Evolutionary conservation across 1,140 invertebrate genomes (phyloP).

Genomic region (Zaprionus capensis): DNA sequence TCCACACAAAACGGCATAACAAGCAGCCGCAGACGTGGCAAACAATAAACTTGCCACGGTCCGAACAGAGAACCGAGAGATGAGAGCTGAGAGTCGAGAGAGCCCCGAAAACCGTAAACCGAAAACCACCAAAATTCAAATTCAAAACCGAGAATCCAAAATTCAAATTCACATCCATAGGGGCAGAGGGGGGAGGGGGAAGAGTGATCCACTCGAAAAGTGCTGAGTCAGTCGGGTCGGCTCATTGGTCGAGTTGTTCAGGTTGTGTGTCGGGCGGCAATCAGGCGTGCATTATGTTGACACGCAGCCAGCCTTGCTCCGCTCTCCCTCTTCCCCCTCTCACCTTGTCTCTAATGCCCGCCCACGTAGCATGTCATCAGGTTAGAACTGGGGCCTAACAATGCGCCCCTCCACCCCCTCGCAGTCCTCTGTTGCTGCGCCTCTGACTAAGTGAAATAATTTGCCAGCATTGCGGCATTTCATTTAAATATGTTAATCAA

Average conservation of each 20-base stretch:
- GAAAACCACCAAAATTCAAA: constrained; percentile 17
- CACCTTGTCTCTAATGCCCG: background rate
- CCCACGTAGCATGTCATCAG: constrained; percentile 21
- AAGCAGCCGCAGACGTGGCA: constrained; percentile 5
- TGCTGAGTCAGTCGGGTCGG: constrained; percentile 25
- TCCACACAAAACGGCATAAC: constrained; percentile 1
- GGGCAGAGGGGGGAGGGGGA: too few relatives aligned
- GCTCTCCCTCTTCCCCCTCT: background rate
- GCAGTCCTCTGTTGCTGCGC: background rate
- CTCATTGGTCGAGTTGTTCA: background rate
- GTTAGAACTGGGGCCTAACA: constrained; percentile 7
- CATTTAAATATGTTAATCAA: constrained; percentile 57
- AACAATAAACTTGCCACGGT: constrained; percentile 1
- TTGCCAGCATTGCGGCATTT: constrained; percentile 46
- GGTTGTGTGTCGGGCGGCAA: constrained; percentile 21
- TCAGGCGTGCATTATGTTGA: constrained; percentile 44
- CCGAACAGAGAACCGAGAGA: background rate
- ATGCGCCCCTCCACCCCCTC: background rate
- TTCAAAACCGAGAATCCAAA: constrained; percentile 11
- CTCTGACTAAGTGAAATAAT: constrained; percentile 35
- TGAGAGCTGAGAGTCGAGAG: too few relatives aligned
- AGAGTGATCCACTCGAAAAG: constrained; percentile 8
- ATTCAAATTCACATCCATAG: constrained; percentile 14
- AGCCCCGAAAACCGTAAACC: background rate
- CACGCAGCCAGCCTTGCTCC: constrained; percentile 21